A percentile compares a stretch with the other conserved stretches of the same genome.
These are phyloP conservation scores for Theocolax elegans DNA, from an alignment of 1,140 invertebrate species.

Conservation along the genomic window DNA sequence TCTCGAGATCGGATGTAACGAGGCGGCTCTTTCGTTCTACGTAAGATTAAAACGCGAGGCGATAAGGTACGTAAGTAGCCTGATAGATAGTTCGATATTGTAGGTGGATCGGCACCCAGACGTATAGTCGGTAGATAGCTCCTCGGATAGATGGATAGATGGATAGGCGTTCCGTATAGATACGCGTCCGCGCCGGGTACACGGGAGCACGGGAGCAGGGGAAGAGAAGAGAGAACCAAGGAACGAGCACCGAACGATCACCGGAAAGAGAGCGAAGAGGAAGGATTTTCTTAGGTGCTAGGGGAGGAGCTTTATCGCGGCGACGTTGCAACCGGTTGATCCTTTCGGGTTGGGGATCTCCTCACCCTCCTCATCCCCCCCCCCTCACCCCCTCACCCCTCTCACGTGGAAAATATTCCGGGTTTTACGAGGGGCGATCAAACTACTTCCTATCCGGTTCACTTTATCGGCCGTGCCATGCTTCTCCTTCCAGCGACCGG, in stretches of 20 bases:
- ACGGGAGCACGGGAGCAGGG: too few relatives aligned
- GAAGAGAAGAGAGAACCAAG: too few relatives aligned
- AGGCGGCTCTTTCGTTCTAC: too few relatives aligned
- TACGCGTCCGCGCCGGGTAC: too few relatives aligned
- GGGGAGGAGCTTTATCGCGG: conserved; percentile 13
- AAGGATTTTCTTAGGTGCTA: not conserved
- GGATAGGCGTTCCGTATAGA: too few relatives aligned
- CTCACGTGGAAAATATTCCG: conserved; percentile 25
- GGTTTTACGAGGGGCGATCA: conserved; percentile 32
- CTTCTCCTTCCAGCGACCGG: not conserved
- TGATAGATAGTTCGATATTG: conserved; percentile 20
- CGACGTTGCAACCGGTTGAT: conserved; percentile 34
- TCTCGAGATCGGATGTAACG: too few relatives aligned
- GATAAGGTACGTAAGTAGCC: not conserved
- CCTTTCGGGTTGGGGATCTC: not conserved
- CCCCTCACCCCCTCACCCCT: not conserved
- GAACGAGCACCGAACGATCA: too few relatives aligned
- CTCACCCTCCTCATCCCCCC: not conserved
- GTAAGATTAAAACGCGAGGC: too few relatives aligned
- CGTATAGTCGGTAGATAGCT: conserved; percentile 1
- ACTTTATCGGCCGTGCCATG: conserved; percentile 12
- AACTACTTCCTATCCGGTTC: conserved; percentile 26
- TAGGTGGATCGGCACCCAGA: not conserved
- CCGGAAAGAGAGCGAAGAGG: not conserved
- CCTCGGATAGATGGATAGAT: not conserved